Conservation (phyloP, 2,888 invertebrate genomes). For the Steromphala cineraria region DNA sequence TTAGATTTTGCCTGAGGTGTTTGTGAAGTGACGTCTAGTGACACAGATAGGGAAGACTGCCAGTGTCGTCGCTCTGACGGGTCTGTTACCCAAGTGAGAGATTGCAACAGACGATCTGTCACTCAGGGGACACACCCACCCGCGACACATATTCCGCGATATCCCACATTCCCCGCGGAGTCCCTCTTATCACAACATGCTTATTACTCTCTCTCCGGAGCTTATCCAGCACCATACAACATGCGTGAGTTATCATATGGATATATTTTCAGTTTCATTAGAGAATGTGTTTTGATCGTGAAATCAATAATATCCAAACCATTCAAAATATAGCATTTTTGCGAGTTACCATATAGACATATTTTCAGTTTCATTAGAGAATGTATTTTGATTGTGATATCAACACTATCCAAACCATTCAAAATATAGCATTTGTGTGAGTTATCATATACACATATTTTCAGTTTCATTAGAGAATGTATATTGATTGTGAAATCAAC, state of each 20-base stretch:
- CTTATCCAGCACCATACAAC: background rate
- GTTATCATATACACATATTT: too few species aligned
- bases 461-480: too few species aligned
- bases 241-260: background rate
- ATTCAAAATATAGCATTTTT: too few species aligned
- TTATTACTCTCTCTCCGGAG: background rate
- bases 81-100: background rate
- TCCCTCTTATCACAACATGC: background rate
- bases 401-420: too few species aligned
- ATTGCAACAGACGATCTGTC: slow-evolving; percentile 1
- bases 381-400: too few species aligned
- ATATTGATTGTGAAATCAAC: too few species aligned
- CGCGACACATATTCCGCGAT: background rate
- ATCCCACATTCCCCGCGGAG: background rate
- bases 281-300: too few species aligned
- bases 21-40: background rate
- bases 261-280: background rate
- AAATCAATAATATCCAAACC: too few species aligned
- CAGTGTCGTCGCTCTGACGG: background rate
- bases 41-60: background rate
- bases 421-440: too few species aligned
- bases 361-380: too few species aligned
- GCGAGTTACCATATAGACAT: too few species aligned
- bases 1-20: background rate
- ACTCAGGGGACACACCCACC: background rate